phyloP scores from a whole-genome alignment of 30 jellyfish, hydroid and myxozoan genomes.

The Turritopsis dohrnii region DNA sequence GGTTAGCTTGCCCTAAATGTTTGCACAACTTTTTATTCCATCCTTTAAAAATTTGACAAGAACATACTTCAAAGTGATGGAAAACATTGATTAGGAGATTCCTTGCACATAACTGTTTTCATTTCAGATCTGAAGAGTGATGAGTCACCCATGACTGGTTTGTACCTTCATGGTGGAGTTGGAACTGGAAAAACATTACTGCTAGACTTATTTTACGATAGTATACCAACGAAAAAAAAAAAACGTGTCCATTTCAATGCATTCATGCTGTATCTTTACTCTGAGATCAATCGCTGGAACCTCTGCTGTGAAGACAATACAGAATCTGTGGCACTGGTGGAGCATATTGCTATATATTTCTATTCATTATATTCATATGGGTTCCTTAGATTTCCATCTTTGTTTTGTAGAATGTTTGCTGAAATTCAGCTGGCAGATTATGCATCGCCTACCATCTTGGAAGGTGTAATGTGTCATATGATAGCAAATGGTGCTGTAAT shows the following conservation, averaged over 20 bases:
- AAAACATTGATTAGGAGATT: no score
- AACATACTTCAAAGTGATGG: no score
- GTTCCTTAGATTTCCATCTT: no score
- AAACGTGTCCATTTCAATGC: constrained; percentile 73
- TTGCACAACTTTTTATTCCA: no score
- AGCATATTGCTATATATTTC: constrained; percentile 67
- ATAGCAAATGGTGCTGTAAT: constrained; percentile 71
- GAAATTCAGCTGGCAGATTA: constrained; percentile 70
- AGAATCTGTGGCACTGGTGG: constrained; percentile 44
- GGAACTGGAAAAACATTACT: constrained; percentile 83
- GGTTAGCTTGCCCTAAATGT: no score
- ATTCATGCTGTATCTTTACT: constrained; percentile 61
- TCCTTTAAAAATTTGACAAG: no score
- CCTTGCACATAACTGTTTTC: background rate
- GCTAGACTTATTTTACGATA: constrained; percentile 59
- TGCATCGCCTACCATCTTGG: constrained; percentile 53
- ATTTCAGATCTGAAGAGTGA: background rate
- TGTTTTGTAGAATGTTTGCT: no score
- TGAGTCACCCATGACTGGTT: constrained; percentile 21
- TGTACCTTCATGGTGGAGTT: constrained; percentile 75
- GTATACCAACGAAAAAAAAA: constrained; percentile 49
- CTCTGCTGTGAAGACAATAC: constrained; percentile 37
- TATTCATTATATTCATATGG: no score
- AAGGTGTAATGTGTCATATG: constrained; percentile 51
- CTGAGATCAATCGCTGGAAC: constrained; percentile 81